Percentiles rank a stretch among this genome's conserved stretches.
Evolutionary conservation across 2,113 vertebrate species (phyloP).

Genomic region (Lepus timidus): DNA sequence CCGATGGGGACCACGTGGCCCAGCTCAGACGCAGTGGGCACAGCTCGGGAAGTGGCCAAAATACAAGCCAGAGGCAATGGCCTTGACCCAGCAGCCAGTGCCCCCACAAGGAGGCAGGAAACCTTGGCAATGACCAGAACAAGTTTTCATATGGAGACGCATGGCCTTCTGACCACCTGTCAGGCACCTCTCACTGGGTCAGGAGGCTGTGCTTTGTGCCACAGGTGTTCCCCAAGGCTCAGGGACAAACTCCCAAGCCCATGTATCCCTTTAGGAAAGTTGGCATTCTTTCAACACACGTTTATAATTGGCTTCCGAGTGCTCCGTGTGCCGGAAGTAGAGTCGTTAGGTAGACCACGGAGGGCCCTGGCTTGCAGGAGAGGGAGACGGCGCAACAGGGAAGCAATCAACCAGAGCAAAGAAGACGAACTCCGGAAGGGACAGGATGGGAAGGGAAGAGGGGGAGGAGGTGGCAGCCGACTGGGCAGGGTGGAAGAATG

Average conservation of each 20-base stretch:
- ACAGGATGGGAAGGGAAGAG: neutral
- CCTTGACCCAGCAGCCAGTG: neutral
- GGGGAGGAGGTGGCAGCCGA: neutral
- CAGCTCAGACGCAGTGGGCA: neutral
- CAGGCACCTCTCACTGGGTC: neutral
- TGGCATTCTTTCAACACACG: neutral
- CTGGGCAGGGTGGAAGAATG: accelerated
- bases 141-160: neutral
- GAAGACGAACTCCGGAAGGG: neutral
- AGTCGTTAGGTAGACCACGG: neutral
- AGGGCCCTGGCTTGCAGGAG: no score
- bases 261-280: neutral
- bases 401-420: accelerated
- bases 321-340: neutral
- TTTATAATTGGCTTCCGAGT: neutral
- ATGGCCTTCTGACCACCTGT: neutral
- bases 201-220: neutral
- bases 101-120: neutral
- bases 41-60: neutral
- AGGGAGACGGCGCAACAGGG: accelerated
- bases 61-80: neutral
- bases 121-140: no score
- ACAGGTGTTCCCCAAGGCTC: neutral
- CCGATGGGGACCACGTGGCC: neutral
- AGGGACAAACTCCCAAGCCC: neutral